Base-by-base conservation (phyloP, 2,113 vertebrate genomes). In the Acanthochromis polyacanthus region DNA sequence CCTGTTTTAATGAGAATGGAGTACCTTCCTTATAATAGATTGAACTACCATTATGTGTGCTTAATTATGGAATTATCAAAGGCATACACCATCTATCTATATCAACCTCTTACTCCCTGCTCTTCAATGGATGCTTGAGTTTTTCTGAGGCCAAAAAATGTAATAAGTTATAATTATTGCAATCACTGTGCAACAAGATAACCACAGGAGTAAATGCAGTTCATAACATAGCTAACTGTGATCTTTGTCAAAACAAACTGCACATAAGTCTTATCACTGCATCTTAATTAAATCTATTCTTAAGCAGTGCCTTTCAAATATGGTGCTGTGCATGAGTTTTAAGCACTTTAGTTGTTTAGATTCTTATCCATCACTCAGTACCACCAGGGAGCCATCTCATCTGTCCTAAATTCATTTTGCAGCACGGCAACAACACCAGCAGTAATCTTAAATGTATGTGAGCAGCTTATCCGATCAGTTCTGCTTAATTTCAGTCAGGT, bases 251-350 rank as follows among this genome's bases (percentile, higher is more conserved):
- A 73, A 58, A 57, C 57, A 59, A 57, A 43, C 30, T 46, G 56
- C 14, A 38, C 19, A 67, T 53, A 25, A 23, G 38, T 78, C 19
- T 60, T 17, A 63, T 16, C 46, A 30, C 43, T 64, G 15, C 61
- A 71, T 71, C 45, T 28, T 83, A 75, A 79, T 71, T 17, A 56
- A 75, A 75, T 75, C 43, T 46, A 10, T 53, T 59, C 30, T 50
- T n/a, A 9, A 12, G 8, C 43, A 22, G 23, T 25, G 43, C 51
- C 25, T 55, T 52, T 62, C 57, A 58, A 23, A 38, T 45, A 36
- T 36, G 7, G 32, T 10, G 10, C 32, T 2, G 32, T 9, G 32
- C 32, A 36, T 8, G 1, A 36, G 32, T 36, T 36, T 36, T 36
- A 36, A 36, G 32, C 32, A 36, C 32, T 36, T 36, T 36, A 36